A percentile compares a stretch with the other conserved stretches of the same genome.
These are phyloP conservation scores for Pristionchus exspectatus DNA, from an alignment of 2,888 invertebrate species.

Conservation along the genomic window DNA sequence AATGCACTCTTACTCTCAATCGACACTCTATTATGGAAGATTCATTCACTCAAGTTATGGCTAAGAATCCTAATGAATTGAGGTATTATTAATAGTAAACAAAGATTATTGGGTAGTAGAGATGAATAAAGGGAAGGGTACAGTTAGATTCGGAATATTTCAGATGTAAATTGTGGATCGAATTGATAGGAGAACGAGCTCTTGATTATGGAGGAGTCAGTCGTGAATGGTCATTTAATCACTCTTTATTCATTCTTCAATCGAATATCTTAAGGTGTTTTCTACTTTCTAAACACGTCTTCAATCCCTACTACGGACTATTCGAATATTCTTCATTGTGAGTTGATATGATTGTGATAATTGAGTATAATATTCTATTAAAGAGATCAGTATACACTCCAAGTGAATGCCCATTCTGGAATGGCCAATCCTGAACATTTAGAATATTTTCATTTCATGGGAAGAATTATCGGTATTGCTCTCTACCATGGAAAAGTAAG, in stretches of 20 bases:
- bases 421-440: slow-evolving; percentile 98
- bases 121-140: not conserved
- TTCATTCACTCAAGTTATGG: slow-evolving; percentile 94
- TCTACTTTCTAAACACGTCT: slow-evolving; percentile 98
- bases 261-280: slow-evolving; percentile 85
- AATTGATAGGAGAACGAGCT: slow-evolving; percentile 91
- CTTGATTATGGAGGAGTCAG: slow-evolving; percentile 72
- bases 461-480: slow-evolving; percentile 98
- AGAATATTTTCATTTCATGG: slow-evolving; percentile 98
- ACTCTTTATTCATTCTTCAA: not conserved
- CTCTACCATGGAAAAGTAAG: slow-evolving; percentile 96
- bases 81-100: not conserved
- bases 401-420: slow-evolving; percentile 98
- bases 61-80: slow-evolving; percentile 82
- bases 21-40: slow-evolving; percentile 95
- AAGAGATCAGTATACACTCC: slow-evolving; percentile 97
- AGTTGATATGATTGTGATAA: slow-evolving; percentile 80
- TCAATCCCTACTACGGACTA: slow-evolving; percentile 98
- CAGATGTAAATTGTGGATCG: slow-evolving; percentile 93
- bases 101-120: not conserved
- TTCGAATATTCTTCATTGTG: slow-evolving; percentile 99
- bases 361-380: not conserved
- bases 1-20: slow-evolving; percentile 94
- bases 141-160: not conserved
- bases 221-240: slow-evolving; percentile 88